Base-by-base conservation (phyloP, 2,888 invertebrate species). In the Sphaerophoria rueppellii region DNA sequence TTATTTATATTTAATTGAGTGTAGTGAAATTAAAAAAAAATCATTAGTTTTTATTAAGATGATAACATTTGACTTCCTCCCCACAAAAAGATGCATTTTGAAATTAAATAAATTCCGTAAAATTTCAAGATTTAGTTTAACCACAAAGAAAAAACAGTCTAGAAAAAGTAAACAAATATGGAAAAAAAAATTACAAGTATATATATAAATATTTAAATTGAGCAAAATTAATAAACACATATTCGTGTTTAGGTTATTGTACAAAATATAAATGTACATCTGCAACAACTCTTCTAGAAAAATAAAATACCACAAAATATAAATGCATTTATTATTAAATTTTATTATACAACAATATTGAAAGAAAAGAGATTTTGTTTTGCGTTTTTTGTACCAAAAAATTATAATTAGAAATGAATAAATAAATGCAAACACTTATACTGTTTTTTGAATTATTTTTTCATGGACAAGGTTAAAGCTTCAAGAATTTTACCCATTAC, bases 331-430 rank as follows among this genome's bases (percentile, higher is more conserved):
- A 86, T 80, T 85, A 83, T 86, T 61, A 82, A 81, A 86, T 72
- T 86, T 78, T 82, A 86, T 75, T 86, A 80, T 76, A 86, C 85
- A 87, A 43, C 43, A 43, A 43, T 11, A 7, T 43, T 11, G 4
- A 11, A 78, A 54, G 35, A 48, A 63, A 71, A 67, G 72, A 55
- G 50, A 86, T 77, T 88, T 87, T 85, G 69, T 73, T 77, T 81
- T 73, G 60, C 86, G 86, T 88, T 79, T 88, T 88, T 88, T 88
- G 87, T 88, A 88, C 88, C 88, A 87, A 87, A 87, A 87, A 87
- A 37, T 57, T 63, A 48, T 48, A 60, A 61, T 70, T 69, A 69
- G 58, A 75, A 73, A 32, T 54, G 32, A 77, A 82, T 70, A 72
- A 82, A 54, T 43, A 52, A 80, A 80, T 80, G 80, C 82, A 86